Evolutionary conservation across 30 jellyfish, hydroid and myxozoan genomes (phyloP).

Genomic region (Morbakka virulenta): DNA sequence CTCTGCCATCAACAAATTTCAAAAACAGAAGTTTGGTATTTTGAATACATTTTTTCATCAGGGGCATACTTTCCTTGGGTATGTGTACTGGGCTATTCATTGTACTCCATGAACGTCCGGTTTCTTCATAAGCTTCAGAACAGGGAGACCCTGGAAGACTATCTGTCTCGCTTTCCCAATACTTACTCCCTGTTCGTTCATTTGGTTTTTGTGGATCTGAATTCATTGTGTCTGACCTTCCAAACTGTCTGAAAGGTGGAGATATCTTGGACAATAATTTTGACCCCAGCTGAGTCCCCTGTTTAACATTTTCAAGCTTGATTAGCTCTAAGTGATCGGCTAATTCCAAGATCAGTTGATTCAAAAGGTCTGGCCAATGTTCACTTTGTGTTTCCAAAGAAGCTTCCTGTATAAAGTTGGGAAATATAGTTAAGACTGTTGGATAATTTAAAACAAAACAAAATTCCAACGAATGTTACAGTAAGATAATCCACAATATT

Average conservation of each 20-base stretch:
- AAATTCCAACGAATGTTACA: background rate
- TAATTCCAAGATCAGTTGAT: conserved; percentile 39
- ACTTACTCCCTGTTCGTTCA: too few relatives aligned
- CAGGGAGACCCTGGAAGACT: too few relatives aligned
- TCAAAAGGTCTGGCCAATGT: conserved; percentile 87
- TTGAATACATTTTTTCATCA: too few relatives aligned
- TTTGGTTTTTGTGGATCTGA: too few relatives aligned
- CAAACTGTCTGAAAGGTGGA: conserved; percentile 56
- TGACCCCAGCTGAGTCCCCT: conserved; percentile 72
- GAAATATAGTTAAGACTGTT: background rate
- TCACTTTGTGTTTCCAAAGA: conserved; percentile 77
- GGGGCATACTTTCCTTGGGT: too few relatives aligned
- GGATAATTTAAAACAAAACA: background rate
- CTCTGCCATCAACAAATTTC: too few relatives aligned
- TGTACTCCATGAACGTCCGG: too few relatives aligned
- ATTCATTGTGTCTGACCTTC: too few relatives aligned
- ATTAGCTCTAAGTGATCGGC: conserved; percentile 19
- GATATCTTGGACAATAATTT: conserved; percentile 81
- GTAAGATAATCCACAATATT: background rate
- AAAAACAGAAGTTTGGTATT: too few relatives aligned
- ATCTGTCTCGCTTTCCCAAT: too few relatives aligned
- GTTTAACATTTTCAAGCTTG: conserved; percentile 35
- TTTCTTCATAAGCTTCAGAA: too few relatives aligned
- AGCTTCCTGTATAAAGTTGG: conserved; percentile 53
- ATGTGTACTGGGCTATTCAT: too few relatives aligned